Percentiles rank a stretch among this genome's conserved stretches.
Conservation (phyloP, 2,888 invertebrate genomes). For the Exocentrus adspersus region DNA sequence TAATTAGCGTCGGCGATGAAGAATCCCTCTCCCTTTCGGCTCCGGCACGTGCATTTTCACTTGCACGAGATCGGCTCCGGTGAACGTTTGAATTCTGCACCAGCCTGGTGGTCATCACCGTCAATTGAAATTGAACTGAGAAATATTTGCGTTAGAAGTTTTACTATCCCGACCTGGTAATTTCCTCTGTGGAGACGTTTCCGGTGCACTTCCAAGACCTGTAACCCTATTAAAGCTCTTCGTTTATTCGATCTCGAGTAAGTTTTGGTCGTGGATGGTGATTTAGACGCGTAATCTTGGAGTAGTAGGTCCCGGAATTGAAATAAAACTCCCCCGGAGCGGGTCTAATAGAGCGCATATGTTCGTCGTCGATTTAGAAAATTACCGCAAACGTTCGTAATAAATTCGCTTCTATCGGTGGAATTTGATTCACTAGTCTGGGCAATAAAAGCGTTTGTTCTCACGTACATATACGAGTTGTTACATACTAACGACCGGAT, state of each 20-base stretch:
- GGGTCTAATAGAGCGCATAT: background rate
- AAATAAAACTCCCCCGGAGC: background rate
- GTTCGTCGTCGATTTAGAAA: constrained; percentile 3
- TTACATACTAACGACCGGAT: background rate
- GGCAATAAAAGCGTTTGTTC: background rate
- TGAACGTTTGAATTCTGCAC: constrained; percentile 39
- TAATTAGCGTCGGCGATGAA: constrained; percentile 27
- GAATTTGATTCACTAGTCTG: background rate
- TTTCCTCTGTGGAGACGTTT: no score
- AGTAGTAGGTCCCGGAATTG: background rate
- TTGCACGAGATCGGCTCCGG: constrained; percentile 33
- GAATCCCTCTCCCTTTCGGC: constrained; percentile 30
- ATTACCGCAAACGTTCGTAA: background rate
- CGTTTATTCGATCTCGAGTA: no score
- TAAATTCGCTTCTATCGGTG: background rate
- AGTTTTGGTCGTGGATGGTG: background rate
- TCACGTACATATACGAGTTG: background rate
- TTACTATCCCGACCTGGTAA: no score
- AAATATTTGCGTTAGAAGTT: no score
- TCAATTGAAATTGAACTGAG: no score
- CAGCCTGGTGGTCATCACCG: constrained; percentile 34
- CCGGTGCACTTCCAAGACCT: no score
- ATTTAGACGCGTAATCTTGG: background rate
- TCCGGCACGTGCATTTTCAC: constrained; percentile 37
- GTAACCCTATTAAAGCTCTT: no score